phyloP scores from a whole-genome alignment of 2,888 invertebrate genomes.

The Corythucha ciliata region DNA sequence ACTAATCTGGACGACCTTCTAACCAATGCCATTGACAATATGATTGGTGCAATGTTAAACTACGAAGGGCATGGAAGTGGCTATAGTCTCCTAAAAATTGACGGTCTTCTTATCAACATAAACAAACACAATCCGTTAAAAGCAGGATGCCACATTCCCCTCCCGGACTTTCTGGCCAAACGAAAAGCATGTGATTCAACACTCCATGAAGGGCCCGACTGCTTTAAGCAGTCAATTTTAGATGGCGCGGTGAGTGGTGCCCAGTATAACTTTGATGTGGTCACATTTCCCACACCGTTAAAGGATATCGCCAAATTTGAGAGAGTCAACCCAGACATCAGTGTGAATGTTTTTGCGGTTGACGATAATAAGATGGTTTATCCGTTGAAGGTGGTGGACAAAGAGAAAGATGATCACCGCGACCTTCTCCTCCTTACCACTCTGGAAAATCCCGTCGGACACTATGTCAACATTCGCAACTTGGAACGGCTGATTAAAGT shows the following conservation, averaged over 20 bases:
- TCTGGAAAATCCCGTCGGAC: neutral
- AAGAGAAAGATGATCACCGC: neutral
- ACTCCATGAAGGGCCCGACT: too few relatives aligned
- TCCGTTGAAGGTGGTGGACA: neutral
- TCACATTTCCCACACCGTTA: neutral
- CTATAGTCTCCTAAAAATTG: too few relatives aligned
- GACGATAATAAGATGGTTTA: neutral
- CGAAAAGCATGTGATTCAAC: neutral
- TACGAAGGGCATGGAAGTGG: too few relatives aligned
- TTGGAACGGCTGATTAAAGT: too few relatives aligned
- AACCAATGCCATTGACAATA: too few relatives aligned
- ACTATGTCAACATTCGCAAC: too few relatives aligned
- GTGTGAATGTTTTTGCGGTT: neutral
- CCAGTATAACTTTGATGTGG: too few relatives aligned
- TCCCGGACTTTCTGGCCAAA: neutral
- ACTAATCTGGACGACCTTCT: too few relatives aligned
- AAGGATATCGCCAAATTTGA: neutral
- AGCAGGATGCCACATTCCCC: neutral
- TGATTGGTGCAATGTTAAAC: too few relatives aligned
- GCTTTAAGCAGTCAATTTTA: slow-evolving; percentile 3
- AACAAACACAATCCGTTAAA: slow-evolving; percentile 9
- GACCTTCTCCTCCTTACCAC: neutral
- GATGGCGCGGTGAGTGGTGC: neutral
- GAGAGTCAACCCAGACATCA: neutral
- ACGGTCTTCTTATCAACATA: neutral